These are phyloP conservation scores for Epiperipatus broadwayi DNA, from an alignment of 2,888 invertebrate species.

Conservation along the genomic window DNA sequence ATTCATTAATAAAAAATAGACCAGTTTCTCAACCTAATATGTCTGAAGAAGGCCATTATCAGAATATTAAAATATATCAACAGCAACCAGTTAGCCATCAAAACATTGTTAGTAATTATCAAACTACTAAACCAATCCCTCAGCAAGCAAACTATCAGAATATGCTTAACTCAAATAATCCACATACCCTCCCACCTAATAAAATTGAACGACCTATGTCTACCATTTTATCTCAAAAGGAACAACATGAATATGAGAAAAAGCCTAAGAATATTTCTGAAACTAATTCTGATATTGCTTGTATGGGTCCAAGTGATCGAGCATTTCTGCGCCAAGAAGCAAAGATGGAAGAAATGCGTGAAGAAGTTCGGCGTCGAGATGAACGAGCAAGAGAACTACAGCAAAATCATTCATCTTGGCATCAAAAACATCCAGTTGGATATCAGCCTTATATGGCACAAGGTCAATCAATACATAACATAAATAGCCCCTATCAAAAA, in stretches of 20 bases:
- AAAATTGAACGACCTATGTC: too few relatives aligned
- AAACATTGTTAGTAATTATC: conserved; percentile 7
- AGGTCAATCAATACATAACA: too few relatives aligned
- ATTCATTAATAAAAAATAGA: too few relatives aligned
- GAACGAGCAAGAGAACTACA: too few relatives aligned
- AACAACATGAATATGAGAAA: conserved; percentile 5
- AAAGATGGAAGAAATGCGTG: conserved; percentile 45
- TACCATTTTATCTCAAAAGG: too few relatives aligned
- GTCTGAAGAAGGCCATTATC: conserved; percentile 19
- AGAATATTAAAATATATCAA: conserved; percentile 20
- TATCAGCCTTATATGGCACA: too few relatives aligned
- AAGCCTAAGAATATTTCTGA: conserved; percentile 20
- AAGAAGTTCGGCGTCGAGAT: conserved; percentile 46
- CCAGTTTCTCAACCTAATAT: conserved; percentile 18
- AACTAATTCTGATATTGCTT: too few relatives aligned
- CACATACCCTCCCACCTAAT: too few relatives aligned
- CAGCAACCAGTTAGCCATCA: conserved; percentile 6
- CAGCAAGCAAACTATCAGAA: conserved; percentile 10
- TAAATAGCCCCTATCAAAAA: too few relatives aligned
- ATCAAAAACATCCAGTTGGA: conserved; percentile 6
- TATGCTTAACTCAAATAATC: conserved; percentile 7
- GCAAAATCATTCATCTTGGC: background rate
- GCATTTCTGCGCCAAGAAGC: conserved; percentile 25
- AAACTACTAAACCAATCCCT: conserved; percentile 14
- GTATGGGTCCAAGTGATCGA: conserved; percentile 19